Evolutionary conservation across 2,888 invertebrate species (phyloP), one percentile per base, ranked within the genome.

Genomic region (Papilio gigon): DNA sequence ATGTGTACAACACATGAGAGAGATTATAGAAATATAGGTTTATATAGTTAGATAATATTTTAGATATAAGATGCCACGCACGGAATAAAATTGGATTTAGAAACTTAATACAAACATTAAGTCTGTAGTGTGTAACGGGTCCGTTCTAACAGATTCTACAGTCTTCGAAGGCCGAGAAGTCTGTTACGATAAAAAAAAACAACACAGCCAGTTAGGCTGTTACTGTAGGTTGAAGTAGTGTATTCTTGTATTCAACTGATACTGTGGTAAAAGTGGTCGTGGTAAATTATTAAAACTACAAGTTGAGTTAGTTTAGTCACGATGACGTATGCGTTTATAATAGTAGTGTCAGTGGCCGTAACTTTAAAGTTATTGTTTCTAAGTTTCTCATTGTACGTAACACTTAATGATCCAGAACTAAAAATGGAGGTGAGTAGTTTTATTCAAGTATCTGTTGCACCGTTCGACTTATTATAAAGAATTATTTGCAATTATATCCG

Each of bases 341-440:
- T 90, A 75, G 90, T 91, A 65, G 89, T 88, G 71, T 85, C 88
- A 6, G 85, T 89, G 40, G 91, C 91, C 8, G 84, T 91, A 42
- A 85, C 87, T 60, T 65, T 90, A 53, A 90, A 91, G 74, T 77
- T 91, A 70, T 72, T 90, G 74, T 91, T 91, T 76, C 78, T 91
- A 72, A 86, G 85, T 81, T 89, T 90, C 71, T 90, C 91, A 2
- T 77, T 91, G 73, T 89, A 89, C 76, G 84, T 86, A 72, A 89
- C 89, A 6, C 70, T 88, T 67, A 87, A 87, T 37, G 40, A 71
- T 25, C 50, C 20, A 27, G 69, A 71, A 47, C 50, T 17, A 12
- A 44, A 37, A 27, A 37, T 12, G 35, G 67, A 72, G 72, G 72
- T 72, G 58, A 60, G 72, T 60, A 62, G n/a, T 53, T 56, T 30